Percentiles rank a stretch among this genome's conserved stretches.
Evolutionary conservation across 2,797 vertebrate species (phyloP).

Genomic region (Urocyon cinereoargenteus): DNA sequence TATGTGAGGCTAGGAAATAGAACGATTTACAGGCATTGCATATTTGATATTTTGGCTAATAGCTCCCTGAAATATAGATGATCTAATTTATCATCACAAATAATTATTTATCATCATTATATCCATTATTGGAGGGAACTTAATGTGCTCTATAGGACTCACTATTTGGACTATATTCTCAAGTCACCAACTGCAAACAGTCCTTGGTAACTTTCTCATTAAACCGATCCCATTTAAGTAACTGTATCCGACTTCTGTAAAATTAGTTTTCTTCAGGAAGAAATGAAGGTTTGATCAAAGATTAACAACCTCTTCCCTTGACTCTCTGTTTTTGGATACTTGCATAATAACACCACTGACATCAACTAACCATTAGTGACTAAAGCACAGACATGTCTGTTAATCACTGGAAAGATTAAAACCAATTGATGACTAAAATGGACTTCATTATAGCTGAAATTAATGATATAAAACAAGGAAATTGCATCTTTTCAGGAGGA

Average conservation of each 20-base stretch:
- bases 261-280: background rate
- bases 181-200: background rate
- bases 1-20: background rate
- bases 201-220: background rate
- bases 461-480: background rate
- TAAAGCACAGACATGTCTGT: background rate
- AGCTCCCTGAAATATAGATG: background rate
- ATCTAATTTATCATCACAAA: background rate
- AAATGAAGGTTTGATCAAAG: background rate
- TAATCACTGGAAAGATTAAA: background rate
- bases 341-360: background rate
- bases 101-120: slow-evolving; percentile 16
- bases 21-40: background rate
- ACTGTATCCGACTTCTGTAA: background rate
- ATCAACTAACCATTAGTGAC: background rate
- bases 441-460: background rate
- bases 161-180: background rate
- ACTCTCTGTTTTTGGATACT: background rate
- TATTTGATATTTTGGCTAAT: background rate
- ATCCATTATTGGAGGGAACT: background rate
- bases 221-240: background rate
- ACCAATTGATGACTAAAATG: background rate
- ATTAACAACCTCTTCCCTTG: background rate
- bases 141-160: background rate
- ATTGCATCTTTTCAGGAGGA: background rate